phyloP scores from a whole-genome alignment of 2,113 vertebrate genomes.

The Cnemophilus loriae region DNA sequence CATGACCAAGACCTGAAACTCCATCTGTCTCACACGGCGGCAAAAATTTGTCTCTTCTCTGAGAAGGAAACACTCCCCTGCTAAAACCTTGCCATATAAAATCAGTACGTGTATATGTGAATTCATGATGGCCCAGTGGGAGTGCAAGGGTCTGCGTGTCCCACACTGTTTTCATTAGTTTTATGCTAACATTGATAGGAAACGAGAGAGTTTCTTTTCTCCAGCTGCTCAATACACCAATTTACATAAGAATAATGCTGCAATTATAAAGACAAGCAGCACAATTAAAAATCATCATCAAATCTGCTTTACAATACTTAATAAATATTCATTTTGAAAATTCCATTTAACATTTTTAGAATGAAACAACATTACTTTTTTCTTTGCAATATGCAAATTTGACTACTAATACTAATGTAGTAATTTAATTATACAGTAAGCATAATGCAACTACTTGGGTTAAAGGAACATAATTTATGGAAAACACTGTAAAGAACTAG shows the following conservation, averaged over 20 bases:
- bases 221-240: background rate
- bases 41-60: background rate
- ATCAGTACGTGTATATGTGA: rapidly evolving
- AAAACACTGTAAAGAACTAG: background rate
- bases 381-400: slow-evolving; percentile 6
- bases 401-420: background rate
- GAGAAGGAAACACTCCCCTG: background rate
- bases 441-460: slow-evolving; percentile 19
- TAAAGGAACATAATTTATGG: slow-evolving; percentile 3
- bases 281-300: slow-evolving; percentile 15
- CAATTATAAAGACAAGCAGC: background rate
- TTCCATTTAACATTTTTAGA: slow-evolving; percentile 13
- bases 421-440: slow-evolving; percentile 35
- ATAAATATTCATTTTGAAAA: slow-evolving; percentile 54
- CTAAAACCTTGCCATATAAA: background rate
- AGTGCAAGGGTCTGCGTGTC: background rate
- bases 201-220: background rate
- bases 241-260: slow-evolving; percentile 32
- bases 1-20: background rate
- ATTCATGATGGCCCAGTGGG: background rate
- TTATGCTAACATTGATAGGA: background rate
- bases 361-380: background rate
- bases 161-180: background rate
- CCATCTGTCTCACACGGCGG: rapidly evolving
- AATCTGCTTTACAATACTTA: background rate